Evolutionary conservation across 2,113 vertebrate genomes (phyloP).

Genomic region (Orthonyx spaldingii): DNA sequence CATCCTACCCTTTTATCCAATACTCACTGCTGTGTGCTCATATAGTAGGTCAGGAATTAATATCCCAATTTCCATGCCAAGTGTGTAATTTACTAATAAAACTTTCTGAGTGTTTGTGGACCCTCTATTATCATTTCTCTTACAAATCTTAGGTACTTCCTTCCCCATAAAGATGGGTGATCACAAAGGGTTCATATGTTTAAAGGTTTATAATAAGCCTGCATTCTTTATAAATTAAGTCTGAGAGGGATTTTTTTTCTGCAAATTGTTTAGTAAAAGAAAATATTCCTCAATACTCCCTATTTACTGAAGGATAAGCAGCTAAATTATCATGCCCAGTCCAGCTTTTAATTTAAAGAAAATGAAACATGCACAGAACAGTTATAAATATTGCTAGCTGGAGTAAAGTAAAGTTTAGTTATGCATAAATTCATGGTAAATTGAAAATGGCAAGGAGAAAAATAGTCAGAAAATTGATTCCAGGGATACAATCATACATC

Average conservation of each 20-base stretch:
- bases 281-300: neutral
- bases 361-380: neutral
- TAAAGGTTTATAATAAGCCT: neutral
- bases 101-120: neutral
- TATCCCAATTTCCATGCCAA: neutral
- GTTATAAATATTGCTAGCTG: neutral
- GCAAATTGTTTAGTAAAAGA: neutral
- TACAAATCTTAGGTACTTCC: neutral
- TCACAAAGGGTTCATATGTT: neutral
- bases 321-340: neutral
- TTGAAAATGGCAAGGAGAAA: neutral
- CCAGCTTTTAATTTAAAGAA: neutral
- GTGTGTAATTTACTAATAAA: neutral
- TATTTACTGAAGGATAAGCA: neutral
- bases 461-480: neutral
- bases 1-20: neutral
- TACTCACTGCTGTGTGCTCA: neutral
- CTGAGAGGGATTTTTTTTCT: neutral
- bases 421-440: neutral
- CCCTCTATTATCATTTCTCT: rapidly evolving
- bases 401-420: neutral
- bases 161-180: neutral
- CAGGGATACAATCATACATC: neutral
- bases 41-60: too few relatives aligned
- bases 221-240: neutral